Percentiles rank a stretch among this genome's conserved stretches.
These are phyloP conservation scores for Andricus quercusramuli DNA, from an alignment of 2,888 invertebrate genomes.

Conservation along the genomic window DNA sequence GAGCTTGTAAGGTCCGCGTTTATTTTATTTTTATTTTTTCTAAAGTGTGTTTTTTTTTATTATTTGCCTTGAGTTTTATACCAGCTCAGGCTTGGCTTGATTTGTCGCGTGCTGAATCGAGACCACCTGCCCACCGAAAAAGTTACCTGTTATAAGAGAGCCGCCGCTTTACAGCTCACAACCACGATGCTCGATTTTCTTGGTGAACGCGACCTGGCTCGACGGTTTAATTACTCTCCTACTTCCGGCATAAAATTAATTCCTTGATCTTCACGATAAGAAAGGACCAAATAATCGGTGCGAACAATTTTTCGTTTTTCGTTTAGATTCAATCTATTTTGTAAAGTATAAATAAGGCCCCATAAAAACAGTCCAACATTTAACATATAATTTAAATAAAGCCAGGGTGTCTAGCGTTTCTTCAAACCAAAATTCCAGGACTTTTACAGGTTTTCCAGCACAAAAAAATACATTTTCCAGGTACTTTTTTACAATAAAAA, in stretches of 20 bases:
- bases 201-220: conserved; percentile 7
- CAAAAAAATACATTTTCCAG: too few relatives aligned
- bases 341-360: background rate
- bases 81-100: conserved; percentile 61
- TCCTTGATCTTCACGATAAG: conserved; percentile 1
- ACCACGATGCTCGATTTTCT: conserved; percentile 29
- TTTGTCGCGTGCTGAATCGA: conserved; percentile 74
- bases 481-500: too few relatives aligned
- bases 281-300: background rate
- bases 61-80: conserved; percentile 21
- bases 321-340: background rate
- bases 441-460: too few relatives aligned
- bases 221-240: conserved; percentile 35
- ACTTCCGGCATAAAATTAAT: conserved; percentile 29
- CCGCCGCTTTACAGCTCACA: conserved; percentile 22
- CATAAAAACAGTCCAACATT: background rate
- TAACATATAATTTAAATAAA: background rate
- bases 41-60: conserved; percentile 4
- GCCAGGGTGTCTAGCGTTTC: too few relatives aligned
- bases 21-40: background rate
- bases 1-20: background rate
- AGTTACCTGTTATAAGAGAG: conserved; percentile 63
- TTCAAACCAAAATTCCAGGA: too few relatives aligned
- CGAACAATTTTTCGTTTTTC: background rate
- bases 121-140: conserved; percentile 72